A percentile compares a stretch with the other conserved stretches of the same genome.
phyloP scores from a whole-genome alignment of 2,113 vertebrate genomes.

The Puffinus mauretanicus region DNA sequence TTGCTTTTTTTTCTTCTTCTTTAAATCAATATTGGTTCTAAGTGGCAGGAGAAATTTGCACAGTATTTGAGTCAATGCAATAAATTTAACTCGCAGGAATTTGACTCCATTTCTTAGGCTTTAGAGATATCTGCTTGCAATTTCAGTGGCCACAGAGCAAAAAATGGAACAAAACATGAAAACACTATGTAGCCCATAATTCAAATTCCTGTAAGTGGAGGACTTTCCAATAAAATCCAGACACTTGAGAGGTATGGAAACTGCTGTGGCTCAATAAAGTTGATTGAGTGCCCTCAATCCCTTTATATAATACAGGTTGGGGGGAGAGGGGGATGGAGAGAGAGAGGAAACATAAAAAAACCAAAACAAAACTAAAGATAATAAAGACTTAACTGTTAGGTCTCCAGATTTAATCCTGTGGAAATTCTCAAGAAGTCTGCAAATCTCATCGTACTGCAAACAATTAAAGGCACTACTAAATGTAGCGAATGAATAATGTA shows the following conservation, averaged over 20 bases:
- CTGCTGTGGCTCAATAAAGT: conserved; percentile 31
- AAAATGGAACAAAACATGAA: background rate
- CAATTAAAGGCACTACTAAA: background rate
- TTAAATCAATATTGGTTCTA: background rate
- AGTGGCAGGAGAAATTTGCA: background rate
- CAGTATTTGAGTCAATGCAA: background rate
- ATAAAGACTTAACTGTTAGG: background rate
- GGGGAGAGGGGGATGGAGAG: fast-evolving
- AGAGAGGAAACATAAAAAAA: background rate
- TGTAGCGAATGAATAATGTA: background rate
- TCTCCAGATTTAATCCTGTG: background rate
- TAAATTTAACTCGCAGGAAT: background rate
- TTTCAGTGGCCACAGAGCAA: background rate
- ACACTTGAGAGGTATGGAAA: conserved; percentile 11
- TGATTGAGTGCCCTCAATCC: conserved; percentile 9
- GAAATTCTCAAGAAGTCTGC: background rate
- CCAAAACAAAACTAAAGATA: background rate
- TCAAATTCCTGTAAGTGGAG: conserved; percentile 20
- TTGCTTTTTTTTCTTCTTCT: background rate
- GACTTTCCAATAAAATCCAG: conserved; percentile 31
- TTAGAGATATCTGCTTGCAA: background rate
- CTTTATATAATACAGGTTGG: background rate
- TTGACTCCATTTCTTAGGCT: background rate
- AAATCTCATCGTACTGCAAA: background rate
- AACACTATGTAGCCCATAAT: background rate